Percentiles rank a stretch among this genome's conserved stretches.
Conservation (phyloP, 2,888 invertebrate genomes). For the Alitta virens region DNA sequence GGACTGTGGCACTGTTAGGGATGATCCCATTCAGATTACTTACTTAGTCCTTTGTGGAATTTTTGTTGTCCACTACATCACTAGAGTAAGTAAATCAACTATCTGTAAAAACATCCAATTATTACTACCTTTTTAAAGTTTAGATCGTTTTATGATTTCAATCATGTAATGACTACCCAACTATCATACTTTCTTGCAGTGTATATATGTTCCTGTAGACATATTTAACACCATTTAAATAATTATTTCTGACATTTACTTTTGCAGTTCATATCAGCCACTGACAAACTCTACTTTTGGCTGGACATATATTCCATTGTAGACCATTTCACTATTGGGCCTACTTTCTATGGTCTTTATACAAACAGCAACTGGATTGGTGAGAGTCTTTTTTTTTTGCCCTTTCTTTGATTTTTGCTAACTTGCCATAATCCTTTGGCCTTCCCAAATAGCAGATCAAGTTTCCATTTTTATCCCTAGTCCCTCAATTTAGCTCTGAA, state of each 20-base stretch:
- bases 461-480: too few species aligned
- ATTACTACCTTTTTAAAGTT: too few species aligned
- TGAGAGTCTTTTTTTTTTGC: too few species aligned
- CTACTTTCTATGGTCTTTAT: slow-evolving; percentile 20
- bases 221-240: slow-evolving; percentile 13
- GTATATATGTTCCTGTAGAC: too few species aligned
- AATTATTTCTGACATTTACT: neutral
- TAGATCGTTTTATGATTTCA: too few species aligned
- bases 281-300: slow-evolving; percentile 27
- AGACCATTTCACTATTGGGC: slow-evolving; percentile 27
- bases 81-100: slow-evolving; percentile 13
- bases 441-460: too few species aligned
- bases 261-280: slow-evolving; percentile 25
- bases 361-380: slow-evolving; percentile 27
- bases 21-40: neutral
- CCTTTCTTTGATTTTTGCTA: too few species aligned
- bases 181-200: too few species aligned
- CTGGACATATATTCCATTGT: slow-evolving; percentile 26
- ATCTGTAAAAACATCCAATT: too few species aligned
- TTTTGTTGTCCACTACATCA: slow-evolving; percentile 11
- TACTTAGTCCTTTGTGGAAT: slow-evolving; percentile 8
- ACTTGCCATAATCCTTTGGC: too few species aligned
- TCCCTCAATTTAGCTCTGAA: too few species aligned
- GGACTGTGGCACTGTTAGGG: slow-evolving; percentile 6
- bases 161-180: too few species aligned